Evolutionary conservation across 1,140 invertebrate genomes (phyloP).

Genomic region (Sminthurinus signatus): DNA sequence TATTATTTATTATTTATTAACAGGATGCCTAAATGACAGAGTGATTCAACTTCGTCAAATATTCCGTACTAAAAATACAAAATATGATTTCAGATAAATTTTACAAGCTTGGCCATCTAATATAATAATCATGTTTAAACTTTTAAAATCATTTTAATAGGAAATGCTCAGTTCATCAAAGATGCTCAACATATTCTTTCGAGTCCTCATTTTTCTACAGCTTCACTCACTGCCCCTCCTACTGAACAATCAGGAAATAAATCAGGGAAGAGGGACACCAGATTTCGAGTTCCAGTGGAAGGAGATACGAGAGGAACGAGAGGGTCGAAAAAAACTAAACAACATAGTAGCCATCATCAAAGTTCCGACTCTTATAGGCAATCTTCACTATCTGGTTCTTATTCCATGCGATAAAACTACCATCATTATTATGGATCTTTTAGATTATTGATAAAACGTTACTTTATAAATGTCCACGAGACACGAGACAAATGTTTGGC

Average conservation of each 20-base stretch:
- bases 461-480: too few species aligned
- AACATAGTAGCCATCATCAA: too few species aligned
- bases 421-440: too few species aligned
- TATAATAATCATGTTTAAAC: too few species aligned
- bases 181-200: constrained; percentile 9
- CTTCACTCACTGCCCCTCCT: neutral
- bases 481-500: too few species aligned
- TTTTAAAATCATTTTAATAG: too few species aligned
- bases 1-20: neutral
- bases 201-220: constrained; percentile 3
- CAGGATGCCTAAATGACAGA: constrained; percentile 8
- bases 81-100: neutral
- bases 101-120: neutral
- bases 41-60: constrained; percentile 7
- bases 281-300: neutral
- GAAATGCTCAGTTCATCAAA: constrained; percentile 8
- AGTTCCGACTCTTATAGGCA: too few species aligned
- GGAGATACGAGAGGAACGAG: neutral
- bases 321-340: too few species aligned
- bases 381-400: too few species aligned
- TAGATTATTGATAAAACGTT: too few species aligned
- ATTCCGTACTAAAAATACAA: neutral
- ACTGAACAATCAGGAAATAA: neutral
- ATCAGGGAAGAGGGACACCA: neutral
- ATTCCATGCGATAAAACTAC: too few species aligned